These are phyloP conservation scores for Telmatochromis brachygnathus DNA, from an alignment of 2,113 vertebrate genomes.

Conservation along the genomic window DNA sequence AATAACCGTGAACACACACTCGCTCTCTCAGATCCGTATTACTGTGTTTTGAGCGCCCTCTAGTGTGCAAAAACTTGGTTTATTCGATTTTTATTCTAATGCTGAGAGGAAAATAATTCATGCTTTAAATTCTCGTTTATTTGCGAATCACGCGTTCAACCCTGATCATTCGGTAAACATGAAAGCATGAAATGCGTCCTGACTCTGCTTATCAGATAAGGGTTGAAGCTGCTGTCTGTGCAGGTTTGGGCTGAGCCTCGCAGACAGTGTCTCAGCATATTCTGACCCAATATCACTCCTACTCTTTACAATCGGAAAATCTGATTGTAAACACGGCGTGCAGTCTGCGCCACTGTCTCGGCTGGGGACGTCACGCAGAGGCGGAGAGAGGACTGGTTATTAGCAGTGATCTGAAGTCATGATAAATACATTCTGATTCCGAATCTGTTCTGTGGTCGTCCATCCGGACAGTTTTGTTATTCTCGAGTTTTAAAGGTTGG, in stretches of 20 bases:
- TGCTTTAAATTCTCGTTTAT: neutral
- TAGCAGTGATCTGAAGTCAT: neutral
- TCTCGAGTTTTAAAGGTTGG: neutral
- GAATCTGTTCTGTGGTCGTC: neutral
- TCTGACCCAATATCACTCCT: neutral
- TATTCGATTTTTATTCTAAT: neutral
- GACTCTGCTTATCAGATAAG: neutral
- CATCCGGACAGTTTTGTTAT: neutral
- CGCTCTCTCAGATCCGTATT: neutral
- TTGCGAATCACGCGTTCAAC: neutral
- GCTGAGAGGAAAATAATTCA: neutral
- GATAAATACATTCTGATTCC: neutral
- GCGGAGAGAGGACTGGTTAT: neutral
- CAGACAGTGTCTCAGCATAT: neutral
- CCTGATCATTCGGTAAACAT: neutral
- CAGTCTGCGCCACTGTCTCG: neutral
- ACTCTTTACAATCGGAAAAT: neutral
- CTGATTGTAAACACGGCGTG: neutral
- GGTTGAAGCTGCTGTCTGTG: neutral
- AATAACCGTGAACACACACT: neutral
- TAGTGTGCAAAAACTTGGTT: neutral
- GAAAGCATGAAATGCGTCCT: neutral
- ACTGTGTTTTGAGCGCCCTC: constrained; percentile 27
- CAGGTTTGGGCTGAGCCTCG: neutral
- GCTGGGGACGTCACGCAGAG: neutral